Base-by-base conservation (phyloP, 1,140 invertebrate genomes). In the Bursaphelenchus mucronatus region DNA sequence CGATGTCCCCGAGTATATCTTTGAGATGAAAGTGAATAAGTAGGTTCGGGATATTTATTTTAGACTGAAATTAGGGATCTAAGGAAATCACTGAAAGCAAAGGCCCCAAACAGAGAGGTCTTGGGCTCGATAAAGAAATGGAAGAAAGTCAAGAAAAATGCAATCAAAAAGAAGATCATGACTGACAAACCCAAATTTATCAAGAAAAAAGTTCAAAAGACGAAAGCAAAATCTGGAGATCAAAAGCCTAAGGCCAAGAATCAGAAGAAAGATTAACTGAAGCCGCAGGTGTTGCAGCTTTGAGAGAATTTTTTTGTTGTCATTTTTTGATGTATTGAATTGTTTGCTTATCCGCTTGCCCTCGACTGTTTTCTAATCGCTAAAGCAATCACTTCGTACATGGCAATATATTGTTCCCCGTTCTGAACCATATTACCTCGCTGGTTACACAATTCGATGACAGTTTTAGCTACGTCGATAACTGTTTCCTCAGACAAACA, bases 381-480 rank as follows among this genome's bases (percentile, higher is more conserved):
- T 47, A 74, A 30, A 5, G 71, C 71, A 51, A 73, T 67, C 15
- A 63, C 55, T 41, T 73, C 71, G 51, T 73, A 73, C 39, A 73
- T 40, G 17, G 71, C 47, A 11, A 67, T 41, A 50, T 73, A 73
- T 43, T 73, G 71, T 61, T 73, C 71, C 19, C 39, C 61, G 21
- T 49, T 83, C 61, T 84, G 83, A 8, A 84, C 81, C 83, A 84
- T 84, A 61, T 82, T 82, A 21, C 79, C 75, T 46, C 82, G 66
- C 63, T 82, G 76, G 51, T 76, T 73, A 41, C 83, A 72, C 79
- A 84, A 81, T 4, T 72, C 64, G 40, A 74, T 68, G 13, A 83
- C 82, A 67, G 75, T 82, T 46, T 80, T 74, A 59, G 77, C 76
- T 0, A 84, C 76, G 59, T 83, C 82, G 11, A 84, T 73, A 3